These are phyloP conservation scores for Spea multiplicata DNA, from an alignment of 2,113 vertebrate genomes.

Conservation along the genomic window DNA sequence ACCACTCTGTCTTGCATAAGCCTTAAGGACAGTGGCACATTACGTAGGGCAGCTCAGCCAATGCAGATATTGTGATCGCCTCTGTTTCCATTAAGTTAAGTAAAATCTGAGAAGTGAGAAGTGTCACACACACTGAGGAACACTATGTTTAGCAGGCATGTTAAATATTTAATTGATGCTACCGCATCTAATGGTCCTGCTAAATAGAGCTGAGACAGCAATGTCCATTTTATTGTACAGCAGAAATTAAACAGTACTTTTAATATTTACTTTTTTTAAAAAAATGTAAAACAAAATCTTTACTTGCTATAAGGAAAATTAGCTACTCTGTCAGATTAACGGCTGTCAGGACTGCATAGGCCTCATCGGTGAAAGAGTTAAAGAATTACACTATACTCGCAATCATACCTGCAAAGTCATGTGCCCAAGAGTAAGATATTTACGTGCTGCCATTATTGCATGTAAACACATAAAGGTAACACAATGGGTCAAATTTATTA, in stretches of 20 bases:
- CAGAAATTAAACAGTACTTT: not conserved
- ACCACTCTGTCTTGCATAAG: not conserved
- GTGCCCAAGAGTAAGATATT: not conserved
- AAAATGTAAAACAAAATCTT: not conserved
- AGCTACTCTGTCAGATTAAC: not conserved
- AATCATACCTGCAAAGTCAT: not conserved
- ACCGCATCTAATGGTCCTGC: slow-evolving; percentile 20
- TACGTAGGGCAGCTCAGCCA: not conserved
- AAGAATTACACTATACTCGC: not conserved
- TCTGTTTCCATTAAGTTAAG: slow-evolving; percentile 39
- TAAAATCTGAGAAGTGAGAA: slow-evolving; percentile 45
- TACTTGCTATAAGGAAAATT: not conserved
- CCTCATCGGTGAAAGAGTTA: not conserved
- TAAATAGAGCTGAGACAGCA: slow-evolving; percentile 27
- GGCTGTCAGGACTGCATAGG: no score
- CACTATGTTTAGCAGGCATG: slow-evolving; percentile 38
- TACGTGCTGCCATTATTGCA: no score
- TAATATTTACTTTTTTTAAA: not conserved
- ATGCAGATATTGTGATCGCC: slow-evolving; percentile 12
- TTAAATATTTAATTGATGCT: slow-evolving; percentile 41
- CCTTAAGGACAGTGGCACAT: slow-evolving; percentile 5
- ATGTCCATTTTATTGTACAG: slow-evolving; percentile 4
- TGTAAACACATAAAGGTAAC: no score
- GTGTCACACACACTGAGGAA: slow-evolving; percentile 40
- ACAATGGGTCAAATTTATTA: no score